These are phyloP conservation scores for Lamproptera curius DNA, from an alignment of 2,888 invertebrate genomes.

Conservation along the genomic window DNA sequence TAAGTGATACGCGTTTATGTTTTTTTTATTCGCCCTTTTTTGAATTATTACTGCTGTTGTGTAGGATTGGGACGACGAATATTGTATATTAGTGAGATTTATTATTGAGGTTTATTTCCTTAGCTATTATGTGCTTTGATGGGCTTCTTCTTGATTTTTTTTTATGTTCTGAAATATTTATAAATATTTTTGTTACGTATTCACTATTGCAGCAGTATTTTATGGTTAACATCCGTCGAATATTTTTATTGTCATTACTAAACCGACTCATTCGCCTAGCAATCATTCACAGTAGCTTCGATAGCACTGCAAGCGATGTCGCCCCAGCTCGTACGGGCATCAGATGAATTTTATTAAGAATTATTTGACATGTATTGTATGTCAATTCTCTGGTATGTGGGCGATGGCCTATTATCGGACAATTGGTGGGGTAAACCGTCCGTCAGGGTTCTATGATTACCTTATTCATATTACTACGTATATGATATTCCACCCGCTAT, in stretches of 20 bases:
- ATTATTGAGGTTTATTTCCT: too few relatives aligned
- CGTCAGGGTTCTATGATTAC: conserved; percentile 31
- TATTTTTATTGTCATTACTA: conserved; percentile 12
- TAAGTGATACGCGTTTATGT: too few relatives aligned
- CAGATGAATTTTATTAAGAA: conserved; percentile 59
- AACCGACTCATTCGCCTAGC: conserved; percentile 12
- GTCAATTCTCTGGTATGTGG: conserved; percentile 74
- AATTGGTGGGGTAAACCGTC: conserved; percentile 49
- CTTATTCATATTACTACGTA: conserved; percentile 22
- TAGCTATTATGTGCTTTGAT: too few relatives aligned
- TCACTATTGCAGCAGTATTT: not conserved
- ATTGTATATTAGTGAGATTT: too few relatives aligned
- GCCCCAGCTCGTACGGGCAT: conserved; percentile 20
- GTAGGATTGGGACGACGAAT: too few relatives aligned
- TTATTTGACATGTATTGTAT: conserved; percentile 73
- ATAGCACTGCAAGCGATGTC: conserved; percentile 10
- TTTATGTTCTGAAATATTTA: too few relatives aligned
- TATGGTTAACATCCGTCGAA: not conserved
- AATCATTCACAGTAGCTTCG: conserved; percentile 8
- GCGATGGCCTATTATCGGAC: conserved; percentile 55
- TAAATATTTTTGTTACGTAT: too few relatives aligned
- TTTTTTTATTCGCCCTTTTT: too few relatives aligned
- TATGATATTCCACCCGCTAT: conserved; percentile 25
- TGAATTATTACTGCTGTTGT: too few relatives aligned
- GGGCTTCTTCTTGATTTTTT: too few relatives aligned